phyloP scores from a whole-genome alignment of 2,888 invertebrate species.

The Cistogaster globosa region DNA sequence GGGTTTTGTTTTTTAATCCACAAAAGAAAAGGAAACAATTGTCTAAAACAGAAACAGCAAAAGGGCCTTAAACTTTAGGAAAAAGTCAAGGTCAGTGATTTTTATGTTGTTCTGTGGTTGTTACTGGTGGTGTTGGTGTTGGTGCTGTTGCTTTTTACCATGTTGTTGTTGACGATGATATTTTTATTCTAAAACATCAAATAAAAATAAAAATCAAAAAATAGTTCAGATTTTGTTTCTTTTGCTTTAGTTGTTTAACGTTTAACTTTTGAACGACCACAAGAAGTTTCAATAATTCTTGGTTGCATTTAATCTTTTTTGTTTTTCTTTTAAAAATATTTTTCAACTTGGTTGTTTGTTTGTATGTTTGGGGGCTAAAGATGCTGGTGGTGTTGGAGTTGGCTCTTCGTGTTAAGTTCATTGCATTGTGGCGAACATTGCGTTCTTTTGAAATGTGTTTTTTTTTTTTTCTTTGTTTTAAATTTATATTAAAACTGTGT shows the following conservation, averaged over 20 bases:
- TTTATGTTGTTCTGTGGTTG: slow-evolving; percentile 47
- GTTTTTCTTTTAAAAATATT: slow-evolving; percentile 27
- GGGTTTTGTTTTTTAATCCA: slow-evolving; percentile 37
- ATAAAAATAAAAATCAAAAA: not conserved
- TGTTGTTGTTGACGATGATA: slow-evolving; percentile 12
- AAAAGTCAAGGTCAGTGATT: slow-evolving; percentile 80
- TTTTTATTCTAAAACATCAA: slow-evolving; percentile 24
- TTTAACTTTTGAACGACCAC: slow-evolving; percentile 22
- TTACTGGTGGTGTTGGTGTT: slow-evolving; percentile 8
- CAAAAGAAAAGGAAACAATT: slow-evolving; percentile 35
- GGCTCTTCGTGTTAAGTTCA: slow-evolving; percentile 48
- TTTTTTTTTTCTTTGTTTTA: not conserved
- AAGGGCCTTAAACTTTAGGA: slow-evolving; percentile 81
- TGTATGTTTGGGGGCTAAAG: not conserved
- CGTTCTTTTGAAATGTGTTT: slow-evolving; percentile 28
- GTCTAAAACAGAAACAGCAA: slow-evolving; percentile 63
- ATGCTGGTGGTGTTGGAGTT: slow-evolving; percentile 22
- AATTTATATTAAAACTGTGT: slow-evolving; percentile 45
- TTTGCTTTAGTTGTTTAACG: slow-evolving; percentile 3
- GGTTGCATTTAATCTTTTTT: not conserved
- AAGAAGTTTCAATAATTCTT: slow-evolving; percentile 46
- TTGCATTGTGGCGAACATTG: slow-evolving; percentile 39
- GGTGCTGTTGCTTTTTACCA: slow-evolving; percentile 3
- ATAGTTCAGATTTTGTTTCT: slow-evolving; percentile 32
- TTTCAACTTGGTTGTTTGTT: slow-evolving; percentile 40